Percentiles rank a stretch among this genome's conserved stretches.
Evolutionary conservation across 2,797 vertebrate species (phyloP).

Genomic region (Lates japonicus): DNA sequence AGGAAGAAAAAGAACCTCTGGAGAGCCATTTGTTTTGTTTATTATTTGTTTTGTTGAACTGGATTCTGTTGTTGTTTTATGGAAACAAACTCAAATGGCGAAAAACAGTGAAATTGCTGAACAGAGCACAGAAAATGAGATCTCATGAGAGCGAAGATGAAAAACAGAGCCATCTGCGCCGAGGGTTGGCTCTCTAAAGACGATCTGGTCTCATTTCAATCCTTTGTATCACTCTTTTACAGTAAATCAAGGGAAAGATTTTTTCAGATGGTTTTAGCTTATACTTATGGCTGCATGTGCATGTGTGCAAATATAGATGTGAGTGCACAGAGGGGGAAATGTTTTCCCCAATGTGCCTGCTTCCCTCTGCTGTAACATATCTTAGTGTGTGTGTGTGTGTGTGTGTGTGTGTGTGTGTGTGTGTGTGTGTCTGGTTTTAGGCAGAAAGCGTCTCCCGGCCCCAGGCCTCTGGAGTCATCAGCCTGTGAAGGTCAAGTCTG

Average conservation of each 20-base stretch:
- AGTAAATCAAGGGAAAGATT: constrained; percentile 75
- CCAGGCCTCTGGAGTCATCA: constrained; percentile 81
- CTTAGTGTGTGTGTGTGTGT: constrained; percentile 37
- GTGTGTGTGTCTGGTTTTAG: constrained; percentile 73
- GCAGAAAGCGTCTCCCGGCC: constrained; percentile 74
- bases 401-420: constrained; percentile 11
- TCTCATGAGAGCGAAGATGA: constrained; percentile 83
- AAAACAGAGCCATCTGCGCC: constrained; percentile 85
- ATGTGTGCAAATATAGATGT: constrained; percentile 57
- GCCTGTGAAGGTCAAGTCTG: constrained; percentile 86
- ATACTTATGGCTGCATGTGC: constrained; percentile 34
- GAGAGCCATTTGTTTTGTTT: constrained; percentile 78
- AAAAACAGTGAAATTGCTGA: constrained; percentile 73
- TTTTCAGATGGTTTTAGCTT: constrained; percentile 49
- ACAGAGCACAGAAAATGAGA: constrained; percentile 81
- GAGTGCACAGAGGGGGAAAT: constrained; percentile 48
- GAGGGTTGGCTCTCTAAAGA: constrained; percentile 83
- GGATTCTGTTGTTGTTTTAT: constrained; percentile 79
- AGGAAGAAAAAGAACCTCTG: constrained; percentile 56
- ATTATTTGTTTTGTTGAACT: constrained; percentile 80
- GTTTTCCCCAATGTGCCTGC: constrained; percentile 66
- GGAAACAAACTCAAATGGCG: constrained; percentile 77
- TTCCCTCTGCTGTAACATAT: constrained; percentile 62
- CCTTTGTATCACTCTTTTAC: constrained; percentile 81
- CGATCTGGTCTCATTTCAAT: constrained; percentile 81